Evolutionary conservation across 2,797 vertebrate genomes (phyloP).

Genomic region (Peromyscus attwateri): DNA sequence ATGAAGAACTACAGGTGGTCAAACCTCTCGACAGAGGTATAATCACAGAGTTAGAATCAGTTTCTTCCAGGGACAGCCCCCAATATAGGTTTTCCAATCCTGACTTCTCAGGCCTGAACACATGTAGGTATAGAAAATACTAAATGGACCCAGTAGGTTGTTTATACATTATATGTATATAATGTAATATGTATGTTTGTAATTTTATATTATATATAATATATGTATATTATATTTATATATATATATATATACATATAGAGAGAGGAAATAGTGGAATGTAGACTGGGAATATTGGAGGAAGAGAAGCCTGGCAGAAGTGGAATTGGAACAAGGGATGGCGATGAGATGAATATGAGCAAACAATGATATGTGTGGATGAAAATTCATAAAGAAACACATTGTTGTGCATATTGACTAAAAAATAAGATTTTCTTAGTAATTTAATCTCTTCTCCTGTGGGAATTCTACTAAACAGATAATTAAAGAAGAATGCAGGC

Average conservation of each 20-base stretch:
- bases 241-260: too few relatives aligned
- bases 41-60: neutral
- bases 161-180: neutral
- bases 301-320: neutral
- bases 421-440: neutral
- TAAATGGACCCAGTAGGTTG: neutral
- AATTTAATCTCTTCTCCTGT: neutral
- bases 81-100: neutral
- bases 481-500: neutral
- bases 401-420: neutral
- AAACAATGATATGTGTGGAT: neutral
- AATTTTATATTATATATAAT: too few relatives aligned
- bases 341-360: neutral
- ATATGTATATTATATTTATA: too few relatives aligned
- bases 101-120: neutral
- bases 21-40: neutral
- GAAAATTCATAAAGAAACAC: neutral
- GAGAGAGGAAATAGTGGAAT: too few relatives aligned
- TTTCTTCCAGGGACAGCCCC: neutral
- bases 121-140: neutral
- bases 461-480: neutral
- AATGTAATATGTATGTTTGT: too few relatives aligned
- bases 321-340: neutral
- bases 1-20: neutral
- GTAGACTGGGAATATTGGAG: neutral